Conservation (phyloP, 1,140 invertebrate species). For the Telenomus remus region DNA sequence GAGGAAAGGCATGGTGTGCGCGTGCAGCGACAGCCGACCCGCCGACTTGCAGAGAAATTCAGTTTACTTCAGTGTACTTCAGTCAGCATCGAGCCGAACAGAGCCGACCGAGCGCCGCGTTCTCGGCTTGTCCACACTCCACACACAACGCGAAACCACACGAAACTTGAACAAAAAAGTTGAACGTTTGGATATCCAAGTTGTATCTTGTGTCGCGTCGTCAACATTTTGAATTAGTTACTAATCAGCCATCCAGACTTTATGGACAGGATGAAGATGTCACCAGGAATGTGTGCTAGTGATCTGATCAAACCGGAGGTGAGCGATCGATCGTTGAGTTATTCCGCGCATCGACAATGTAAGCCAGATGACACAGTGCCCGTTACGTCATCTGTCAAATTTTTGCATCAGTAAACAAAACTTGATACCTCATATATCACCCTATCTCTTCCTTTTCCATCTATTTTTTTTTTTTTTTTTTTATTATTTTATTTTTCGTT, state of each 20-base stretch:
- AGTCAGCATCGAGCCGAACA: constrained; percentile 21
- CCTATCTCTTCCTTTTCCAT: too few relatives aligned
- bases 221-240: constrained; percentile 27
- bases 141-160: constrained; percentile 22
- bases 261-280: constrained; percentile 66
- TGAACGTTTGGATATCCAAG: too few relatives aligned
- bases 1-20: constrained; percentile 47
- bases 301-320: constrained; percentile 70
- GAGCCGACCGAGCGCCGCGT: constrained; percentile 11
- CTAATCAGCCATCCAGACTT: not conserved
- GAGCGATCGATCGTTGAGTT: constrained; percentile 54
- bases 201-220: too few relatives aligned
- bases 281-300: constrained; percentile 61
- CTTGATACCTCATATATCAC: not conserved
- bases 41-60: constrained; percentile 30
- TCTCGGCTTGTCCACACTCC: not conserved
- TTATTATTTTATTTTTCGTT: too few relatives aligned
- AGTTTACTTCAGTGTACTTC: constrained; percentile 1
- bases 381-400: constrained; percentile 14
- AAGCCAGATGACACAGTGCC: not conserved
- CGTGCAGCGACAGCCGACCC: not conserved
- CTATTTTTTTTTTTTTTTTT: not conserved
- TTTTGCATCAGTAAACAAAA: not conserved
- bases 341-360: not conserved
- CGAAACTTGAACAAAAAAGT: too few relatives aligned